Evolutionary conservation across 2,797 vertebrate genomes (phyloP).

Genomic region (Typhlichthys eigenmanni): DNA sequence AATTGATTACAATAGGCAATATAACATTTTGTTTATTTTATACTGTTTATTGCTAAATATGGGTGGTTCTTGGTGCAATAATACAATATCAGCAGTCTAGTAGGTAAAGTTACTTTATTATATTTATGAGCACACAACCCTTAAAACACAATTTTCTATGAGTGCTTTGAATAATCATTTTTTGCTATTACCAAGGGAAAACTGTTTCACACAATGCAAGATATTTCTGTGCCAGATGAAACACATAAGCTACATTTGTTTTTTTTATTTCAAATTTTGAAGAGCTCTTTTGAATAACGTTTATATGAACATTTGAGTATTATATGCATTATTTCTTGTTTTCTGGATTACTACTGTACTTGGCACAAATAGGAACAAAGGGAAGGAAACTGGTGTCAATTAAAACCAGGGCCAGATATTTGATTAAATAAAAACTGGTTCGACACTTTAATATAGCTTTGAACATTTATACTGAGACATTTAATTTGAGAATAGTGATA

Average conservation of each 20-base stretch:
- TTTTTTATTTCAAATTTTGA: constrained; percentile 25
- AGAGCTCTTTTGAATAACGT: constrained; percentile 32
- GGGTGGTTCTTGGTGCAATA: constrained; percentile 45
- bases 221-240: constrained; percentile 28
- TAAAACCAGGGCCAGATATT: background rate
- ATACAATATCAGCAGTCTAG: constrained; percentile 21
- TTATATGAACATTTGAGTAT: constrained; percentile 27
- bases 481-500: constrained; percentile 42
- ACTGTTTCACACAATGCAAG: constrained; percentile 34
- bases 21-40: constrained; percentile 21
- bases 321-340: constrained; percentile 28
- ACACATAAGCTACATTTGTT: constrained; percentile 26
- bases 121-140: constrained; percentile 74
- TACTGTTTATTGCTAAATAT: constrained; percentile 19
- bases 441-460: constrained; percentile 18
- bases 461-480: constrained; percentile 17
- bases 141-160: constrained; percentile 21
- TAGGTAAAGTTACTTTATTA: constrained; percentile 28
- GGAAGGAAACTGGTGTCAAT: background rate
- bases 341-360: constrained; percentile 27
- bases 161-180: constrained; percentile 39
- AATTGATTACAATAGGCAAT: background rate
- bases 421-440: constrained; percentile 2
- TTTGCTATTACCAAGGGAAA: constrained; percentile 28
- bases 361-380: constrained; percentile 7